Evolutionary conservation across 1,140 invertebrate species (phyloP).

Genomic region (Coelopa frigida): DNA sequence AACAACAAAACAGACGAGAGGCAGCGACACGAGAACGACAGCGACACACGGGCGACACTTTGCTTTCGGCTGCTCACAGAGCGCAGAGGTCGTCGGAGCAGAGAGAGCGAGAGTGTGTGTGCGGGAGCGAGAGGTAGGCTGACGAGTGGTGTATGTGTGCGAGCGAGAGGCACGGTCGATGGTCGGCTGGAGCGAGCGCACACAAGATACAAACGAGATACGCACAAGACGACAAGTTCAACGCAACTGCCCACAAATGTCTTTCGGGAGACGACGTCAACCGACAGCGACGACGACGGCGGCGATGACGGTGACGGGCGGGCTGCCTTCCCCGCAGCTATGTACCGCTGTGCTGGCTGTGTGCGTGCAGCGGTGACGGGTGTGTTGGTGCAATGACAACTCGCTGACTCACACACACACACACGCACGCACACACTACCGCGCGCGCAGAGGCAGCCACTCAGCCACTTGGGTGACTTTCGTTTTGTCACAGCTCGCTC

Average conservation of each 20-base stretch:
- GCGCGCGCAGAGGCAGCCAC: conserved; percentile 8
- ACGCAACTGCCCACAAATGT: conserved; percentile 27
- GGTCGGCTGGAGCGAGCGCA: neutral
- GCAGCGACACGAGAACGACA: neutral
- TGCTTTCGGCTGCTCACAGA: too few relatives aligned
- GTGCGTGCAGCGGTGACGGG: neutral
- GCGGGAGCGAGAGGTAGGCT: too few relatives aligned
- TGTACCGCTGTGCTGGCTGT: too few relatives aligned
- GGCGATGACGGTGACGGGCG: too few relatives aligned
- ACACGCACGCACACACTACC: too few relatives aligned
- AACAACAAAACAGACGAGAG: too few relatives aligned
- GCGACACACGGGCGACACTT: neutral
- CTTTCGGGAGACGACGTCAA: conserved; percentile 4
- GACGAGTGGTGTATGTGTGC: neutral
- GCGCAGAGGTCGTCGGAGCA: too few relatives aligned
- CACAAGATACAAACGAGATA: conserved; percentile 12
- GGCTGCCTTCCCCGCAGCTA: too few relatives aligned
- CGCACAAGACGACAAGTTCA: conserved; percentile 34
- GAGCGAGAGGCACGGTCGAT: neutral
- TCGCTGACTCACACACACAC: too few relatives aligned
- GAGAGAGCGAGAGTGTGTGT: too few relatives aligned
- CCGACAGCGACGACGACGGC: too few relatives aligned
- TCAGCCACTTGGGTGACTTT: neutral
- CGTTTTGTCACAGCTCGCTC: too few relatives aligned
- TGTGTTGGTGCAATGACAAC: neutral